Base-by-base conservation (phyloP, 2,888 invertebrate genomes). In the Magallana nippona region DNA sequence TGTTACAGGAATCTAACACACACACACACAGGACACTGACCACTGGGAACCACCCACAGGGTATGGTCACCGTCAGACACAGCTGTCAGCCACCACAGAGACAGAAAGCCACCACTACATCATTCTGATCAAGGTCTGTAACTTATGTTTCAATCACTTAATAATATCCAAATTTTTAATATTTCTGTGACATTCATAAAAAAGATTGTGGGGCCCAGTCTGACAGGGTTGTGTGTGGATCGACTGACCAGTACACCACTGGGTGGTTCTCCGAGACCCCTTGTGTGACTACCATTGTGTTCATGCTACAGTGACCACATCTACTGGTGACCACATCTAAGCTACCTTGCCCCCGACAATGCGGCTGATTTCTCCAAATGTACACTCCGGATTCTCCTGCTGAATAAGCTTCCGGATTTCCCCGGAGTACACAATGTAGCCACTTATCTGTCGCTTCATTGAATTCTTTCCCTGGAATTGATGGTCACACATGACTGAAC, bases 341-440 rank as follows among this genome's bases (percentile, higher is more conserved):
- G 86, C 83, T 87, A 96, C 96, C 95, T 96, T 96, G 89, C 95
- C 95, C 87, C 96, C 96, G 91, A 97, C 96, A 92, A 96, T 95
- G 91, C 96, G 95, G 94, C 96, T 96, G 91, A 96, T 96, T 95
- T 97, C 96, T 92, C 99, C 99, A 94, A 99, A 99, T 5, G 97
- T 96, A 83, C 97, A 96, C 86, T 98, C 98, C 0, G 99, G 99
- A 95, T 99, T 98, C 93, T 97, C 98, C 90, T 97, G 97, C 88
- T 98, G 97, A 88, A 99, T 97, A 82, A 96, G 96, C 94, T 98
- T 98, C 83, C 99, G 96, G 79, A 98, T 97, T 95, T 99, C 99
- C 92, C 98, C 97, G 71, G 99, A 98, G 95, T 98, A 99, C 86
- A 99, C 95, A 90, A 99, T 99, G 95, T 99, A 99, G 11, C 99